A percentile compares a stretch with the other conserved stretches of the same genome.
phyloP scores from a whole-genome alignment of 1,140 invertebrate genomes.

The Aporrectodea caliginosa region DNA sequence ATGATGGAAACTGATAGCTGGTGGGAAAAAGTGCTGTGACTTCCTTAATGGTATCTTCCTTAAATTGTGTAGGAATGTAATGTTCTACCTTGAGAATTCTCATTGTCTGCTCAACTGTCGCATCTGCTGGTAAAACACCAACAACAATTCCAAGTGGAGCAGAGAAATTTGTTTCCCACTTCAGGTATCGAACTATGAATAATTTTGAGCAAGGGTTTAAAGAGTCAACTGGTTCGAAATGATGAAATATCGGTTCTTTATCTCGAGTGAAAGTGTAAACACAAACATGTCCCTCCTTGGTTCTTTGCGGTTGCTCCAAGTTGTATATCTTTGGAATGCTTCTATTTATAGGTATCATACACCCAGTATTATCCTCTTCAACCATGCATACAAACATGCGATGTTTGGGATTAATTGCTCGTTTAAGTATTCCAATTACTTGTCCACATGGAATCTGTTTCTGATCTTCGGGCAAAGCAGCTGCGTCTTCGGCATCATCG shows the following conservation, averaged over 20 bases:
- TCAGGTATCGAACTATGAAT: constrained; percentile 47
- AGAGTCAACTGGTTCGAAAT: constrained; percentile 39
- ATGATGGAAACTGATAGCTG: no score
- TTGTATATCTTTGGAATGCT: constrained; percentile 41
- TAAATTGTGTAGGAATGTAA: constrained; percentile 35
- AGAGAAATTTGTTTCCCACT: constrained; percentile 41
- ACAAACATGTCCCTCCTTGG: constrained; percentile 39
- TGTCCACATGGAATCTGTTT: constrained; percentile 27
- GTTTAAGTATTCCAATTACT: constrained; percentile 43
- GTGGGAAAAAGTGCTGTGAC: not conserved
- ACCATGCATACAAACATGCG: constrained; percentile 43
- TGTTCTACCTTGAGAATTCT: constrained; percentile 43
- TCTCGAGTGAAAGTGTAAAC: constrained; percentile 41
- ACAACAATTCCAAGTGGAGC: constrained; percentile 47
- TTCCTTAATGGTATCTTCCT: not conserved
- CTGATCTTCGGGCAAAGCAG: not conserved
- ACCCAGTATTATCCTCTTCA: constrained; percentile 38
- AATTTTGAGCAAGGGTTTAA: constrained; percentile 37
- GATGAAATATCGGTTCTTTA: constrained; percentile 39
- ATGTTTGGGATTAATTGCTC: constrained; percentile 37
- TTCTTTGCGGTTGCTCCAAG: constrained; percentile 34
- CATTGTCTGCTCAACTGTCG: constrained; percentile 36
- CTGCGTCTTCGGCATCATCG: not conserved
- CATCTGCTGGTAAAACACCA: constrained; percentile 39
- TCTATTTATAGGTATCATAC: constrained; percentile 44